phyloP scores from a whole-genome alignment of 2,113 vertebrate species.

The Prolemur simus region DNA sequence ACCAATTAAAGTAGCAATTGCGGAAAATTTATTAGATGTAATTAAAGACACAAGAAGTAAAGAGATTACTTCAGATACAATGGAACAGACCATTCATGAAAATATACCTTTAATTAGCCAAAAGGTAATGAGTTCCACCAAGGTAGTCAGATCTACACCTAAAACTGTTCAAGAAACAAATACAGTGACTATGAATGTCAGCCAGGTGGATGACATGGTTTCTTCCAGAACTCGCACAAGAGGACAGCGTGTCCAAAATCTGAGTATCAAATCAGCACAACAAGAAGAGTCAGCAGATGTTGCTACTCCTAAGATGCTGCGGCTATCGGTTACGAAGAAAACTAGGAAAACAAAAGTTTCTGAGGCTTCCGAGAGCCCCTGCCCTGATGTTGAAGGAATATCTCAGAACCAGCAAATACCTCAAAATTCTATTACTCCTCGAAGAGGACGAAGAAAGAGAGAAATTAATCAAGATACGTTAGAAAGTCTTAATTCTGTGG shows the following conservation, averaged over 20 bases:
- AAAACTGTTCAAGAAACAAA: slow-evolving; percentile 68
- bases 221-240: slow-evolving; percentile 75
- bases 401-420: slow-evolving; percentile 66
- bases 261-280: neutral
- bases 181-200: slow-evolving; percentile 46
- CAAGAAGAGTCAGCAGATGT: slow-evolving; percentile 42
- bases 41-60: slow-evolving; percentile 86
- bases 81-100: slow-evolving; percentile 79
- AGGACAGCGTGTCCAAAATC: slow-evolving; percentile 47
- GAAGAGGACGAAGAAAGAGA: slow-evolving; percentile 81
- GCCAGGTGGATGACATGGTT: slow-evolving; percentile 38
- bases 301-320: slow-evolving; percentile 53
- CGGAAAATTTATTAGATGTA: slow-evolving; percentile 84
- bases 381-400: slow-evolving; percentile 50
- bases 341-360: slow-evolving; percentile 79
- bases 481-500: slow-evolving; percentile 47
- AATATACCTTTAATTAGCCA: slow-evolving; percentile 72
- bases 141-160: slow-evolving; percentile 44
- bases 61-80: slow-evolving; percentile 80
- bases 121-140: slow-evolving; percentile 70
- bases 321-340: slow-evolving; percentile 80
- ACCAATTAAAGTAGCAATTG: slow-evolving; percentile 83
- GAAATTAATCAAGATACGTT: slow-evolving; percentile 41
- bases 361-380: slow-evolving; percentile 72
- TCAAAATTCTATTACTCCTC: slow-evolving; percentile 77